Evolutionary conservation across 2,888 invertebrate species (phyloP), one percentile per base, ranked within the genome.

Genomic region (Criorhina ranunculi): DNA sequence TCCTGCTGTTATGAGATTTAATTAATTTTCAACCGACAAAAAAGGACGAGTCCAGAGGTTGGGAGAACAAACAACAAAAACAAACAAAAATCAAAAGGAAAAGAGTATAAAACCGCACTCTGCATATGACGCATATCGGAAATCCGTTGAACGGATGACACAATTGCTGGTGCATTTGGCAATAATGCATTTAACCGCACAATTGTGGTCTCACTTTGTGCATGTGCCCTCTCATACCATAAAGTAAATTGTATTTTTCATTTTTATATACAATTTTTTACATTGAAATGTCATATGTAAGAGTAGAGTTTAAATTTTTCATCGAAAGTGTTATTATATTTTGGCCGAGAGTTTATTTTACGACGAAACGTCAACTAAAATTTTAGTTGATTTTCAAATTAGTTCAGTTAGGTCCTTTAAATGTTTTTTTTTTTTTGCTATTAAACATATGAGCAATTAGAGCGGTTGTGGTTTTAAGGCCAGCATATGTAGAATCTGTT

Each of bases 141-240:
- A 70, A 82, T 82, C 81, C 81, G 77, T 31, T 77, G 35, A 59
- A 60, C 59, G 53, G 42, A 72, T 72, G 59, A 72, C 70, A 82
- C 77, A 77, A 72, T 77, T 77, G 64, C 53, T 51, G 64, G 59
- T 82, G 70, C 70, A 51, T 77, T 82, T 82, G 82, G 77, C 82
- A 82, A 77, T 72, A 82, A 72, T 70, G 64, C 49, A 66, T 66
- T 72, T 77, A 64, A 82, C 82, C 77, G 15, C 77, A 66, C 59
- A 57, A 29, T 77, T 82, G 70, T 19, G 77, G 81, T 42, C 24
- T 31, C 12, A 49, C 73, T 59, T 60, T 73, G 51, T 42, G 15
- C 59, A 62, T 37, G 31, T 73, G 59, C 57, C 29, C 9, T 57
- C 46, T 59, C 15, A 9, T 51, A 59, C 62, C 62, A 81, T 75